Evolutionary conservation across 2,113 vertebrate genomes (phyloP).

Genomic region (Nicator chloris): DNA sequence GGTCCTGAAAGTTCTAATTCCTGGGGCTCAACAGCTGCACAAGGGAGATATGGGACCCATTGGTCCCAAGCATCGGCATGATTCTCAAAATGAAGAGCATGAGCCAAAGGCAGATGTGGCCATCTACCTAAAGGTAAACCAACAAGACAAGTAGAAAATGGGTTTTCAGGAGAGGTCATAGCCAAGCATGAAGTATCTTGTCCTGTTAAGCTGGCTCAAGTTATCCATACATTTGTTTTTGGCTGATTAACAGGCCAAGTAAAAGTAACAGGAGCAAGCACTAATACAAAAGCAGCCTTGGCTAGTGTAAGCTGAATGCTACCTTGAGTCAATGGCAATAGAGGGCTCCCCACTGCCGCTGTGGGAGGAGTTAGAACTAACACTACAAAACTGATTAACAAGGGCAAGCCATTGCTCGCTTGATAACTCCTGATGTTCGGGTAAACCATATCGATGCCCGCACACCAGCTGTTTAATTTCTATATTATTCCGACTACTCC

Average conservation of each 20-base stretch:
- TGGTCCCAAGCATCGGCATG: neutral
- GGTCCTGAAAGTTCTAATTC: neutral
- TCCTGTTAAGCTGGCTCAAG: neutral
- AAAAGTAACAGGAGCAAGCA: neutral
- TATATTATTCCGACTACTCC: neutral
- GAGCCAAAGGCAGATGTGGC: neutral
- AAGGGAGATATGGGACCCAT: neutral
- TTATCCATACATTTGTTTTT: neutral
- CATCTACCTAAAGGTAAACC: neutral
- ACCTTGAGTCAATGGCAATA: neutral
- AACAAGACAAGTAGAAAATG: neutral
- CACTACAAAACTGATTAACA: neutral
- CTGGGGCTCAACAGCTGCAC: neutral
- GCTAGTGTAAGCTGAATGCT: neutral
- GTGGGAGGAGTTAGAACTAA: too few species aligned
- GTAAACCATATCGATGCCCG: neutral
- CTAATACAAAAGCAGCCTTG: too few species aligned
- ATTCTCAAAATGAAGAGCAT: neutral
- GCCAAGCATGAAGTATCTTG: neutral
- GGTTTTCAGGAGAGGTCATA: neutral
- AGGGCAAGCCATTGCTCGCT: neutral
- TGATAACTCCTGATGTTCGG: neutral
- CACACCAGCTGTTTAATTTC: neutral
- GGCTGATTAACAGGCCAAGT: neutral
- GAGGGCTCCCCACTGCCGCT: neutral